Base-by-base conservation (phyloP, 2,888 invertebrate genomes). In the Andrena fulva region DNA sequence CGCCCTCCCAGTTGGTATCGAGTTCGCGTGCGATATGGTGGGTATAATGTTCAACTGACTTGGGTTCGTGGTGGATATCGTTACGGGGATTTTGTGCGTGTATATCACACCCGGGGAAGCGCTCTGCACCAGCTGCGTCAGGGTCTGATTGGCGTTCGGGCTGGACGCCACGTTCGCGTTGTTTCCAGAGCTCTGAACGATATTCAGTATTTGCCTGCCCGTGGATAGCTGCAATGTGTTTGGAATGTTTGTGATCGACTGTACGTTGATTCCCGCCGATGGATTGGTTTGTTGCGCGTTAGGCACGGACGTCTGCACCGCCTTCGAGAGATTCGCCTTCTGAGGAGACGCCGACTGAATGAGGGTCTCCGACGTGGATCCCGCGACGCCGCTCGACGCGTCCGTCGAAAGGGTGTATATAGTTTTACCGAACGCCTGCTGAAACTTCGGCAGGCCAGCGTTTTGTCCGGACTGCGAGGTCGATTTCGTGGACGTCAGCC, bases 381-480 rank as follows among this genome's bases (percentile, higher is more conserved):
- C 85, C 2, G 84, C 63, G 42, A 77, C 72, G 59, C 82, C 88
- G 42, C 80, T 84, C 42, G 85, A 67, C 85, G 84, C 75, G 76
- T 75, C 89, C 64, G 76, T 79, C 70, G 75, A 82, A 20, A 81
- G 82, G 0, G 92, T 92, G 54, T 93, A 97, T 62, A 96, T 96
- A 63, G 96, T 96, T 93, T 97, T 97, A 0, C 97, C 97, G 92
- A 97, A 97, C 0, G 96, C 97, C 93, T 97, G 97, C 91, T 97
- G 97, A 91, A 97, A 97, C 93, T 97, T 97, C 2, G 97, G 97
- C 79, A 97, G 94, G 72, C 95, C 93, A 0, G 94, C 80, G 68
- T 93, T 94, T 31, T 91, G 93, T 0, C 86, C 86, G 1, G 90
- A 71, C 7, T 90, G 90, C 4, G 89, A 50, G n/a, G 87, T 81